These are phyloP conservation scores for Antigone vipio DNA, from an alignment of 2,113 vertebrate genomes.

Conservation along the genomic window DNA sequence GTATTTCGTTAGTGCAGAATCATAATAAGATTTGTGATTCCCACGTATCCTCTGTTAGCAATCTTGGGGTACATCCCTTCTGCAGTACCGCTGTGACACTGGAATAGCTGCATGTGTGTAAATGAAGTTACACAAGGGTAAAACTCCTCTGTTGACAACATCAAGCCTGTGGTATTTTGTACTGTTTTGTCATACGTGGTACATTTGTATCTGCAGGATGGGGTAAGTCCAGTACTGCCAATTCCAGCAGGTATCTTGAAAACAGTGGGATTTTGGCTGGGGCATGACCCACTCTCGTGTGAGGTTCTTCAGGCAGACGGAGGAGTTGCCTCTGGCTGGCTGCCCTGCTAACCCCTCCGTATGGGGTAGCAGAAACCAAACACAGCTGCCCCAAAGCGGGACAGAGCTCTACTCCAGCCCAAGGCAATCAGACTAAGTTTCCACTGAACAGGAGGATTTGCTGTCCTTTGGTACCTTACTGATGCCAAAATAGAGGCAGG, in stretches of 20 bases:
- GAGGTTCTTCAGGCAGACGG: neutral
- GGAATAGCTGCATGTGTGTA: neutral
- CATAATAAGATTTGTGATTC: neutral
- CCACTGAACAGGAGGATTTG: neutral
- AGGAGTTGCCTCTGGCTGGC: neutral
- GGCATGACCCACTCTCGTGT: neutral
- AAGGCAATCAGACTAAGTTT: neutral
- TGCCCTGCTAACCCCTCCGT: neutral
- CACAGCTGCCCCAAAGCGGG: fast-evolving
- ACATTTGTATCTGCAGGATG: neutral
- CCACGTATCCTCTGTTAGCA: neutral
- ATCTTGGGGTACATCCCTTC: neutral
- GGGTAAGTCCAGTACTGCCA: neutral
- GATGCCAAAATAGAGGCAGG: neutral
- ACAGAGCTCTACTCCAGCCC: neutral
- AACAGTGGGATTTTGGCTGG: neutral
- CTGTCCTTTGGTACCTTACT: neutral
- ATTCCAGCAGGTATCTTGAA: neutral
- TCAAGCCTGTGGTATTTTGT: neutral
- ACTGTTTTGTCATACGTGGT: fast-evolving
- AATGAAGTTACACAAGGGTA: neutral
- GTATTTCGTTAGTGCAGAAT: neutral
- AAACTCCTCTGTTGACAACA: neutral
- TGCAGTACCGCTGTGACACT: neutral
- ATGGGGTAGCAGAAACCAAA: neutral